phyloP scores from a whole-genome alignment of 2,888 invertebrate species.

The Cataglyphis altisquamis region DNA sequence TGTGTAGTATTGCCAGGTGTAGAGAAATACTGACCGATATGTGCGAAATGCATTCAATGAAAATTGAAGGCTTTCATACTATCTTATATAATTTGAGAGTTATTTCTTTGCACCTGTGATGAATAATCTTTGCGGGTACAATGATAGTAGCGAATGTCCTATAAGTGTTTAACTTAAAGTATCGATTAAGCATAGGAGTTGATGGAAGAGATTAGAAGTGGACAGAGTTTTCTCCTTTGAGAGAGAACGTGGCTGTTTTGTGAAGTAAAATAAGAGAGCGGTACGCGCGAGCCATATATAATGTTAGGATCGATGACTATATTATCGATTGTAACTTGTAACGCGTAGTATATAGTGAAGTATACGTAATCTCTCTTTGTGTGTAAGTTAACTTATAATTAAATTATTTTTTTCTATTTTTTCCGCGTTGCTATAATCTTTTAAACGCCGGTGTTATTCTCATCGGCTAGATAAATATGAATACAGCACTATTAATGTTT shows the following conservation, averaged over 20 bases:
- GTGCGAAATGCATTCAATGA: conserved; percentile 12
- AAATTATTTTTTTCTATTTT: conserved; percentile 68
- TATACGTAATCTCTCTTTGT: conserved; percentile 61
- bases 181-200: conserved; percentile 20
- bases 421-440: conserved; percentile 29
- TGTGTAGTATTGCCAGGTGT: conserved; percentile 38
- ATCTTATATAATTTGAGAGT: conserved; percentile 22
- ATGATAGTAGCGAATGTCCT: conserved; percentile 49
- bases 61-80: not conserved
- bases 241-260: conserved; percentile 50
- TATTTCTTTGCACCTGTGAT: conserved; percentile 43
- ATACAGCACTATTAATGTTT: not conserved
- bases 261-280: conserved; percentile 35
- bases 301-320: conserved; percentile 59
- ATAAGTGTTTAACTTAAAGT: conserved; percentile 34
- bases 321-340: conserved; percentile 63
- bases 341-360: conserved; percentile 60
- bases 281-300: conserved; percentile 48
- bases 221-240: not conserved
- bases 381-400: conserved; percentile 71
- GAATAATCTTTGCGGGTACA: conserved; percentile 18
- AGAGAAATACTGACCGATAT: conserved; percentile 23
- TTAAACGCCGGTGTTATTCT: conserved; percentile 29
- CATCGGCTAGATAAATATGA: not conserved
- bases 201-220: conserved; percentile 8